Base-by-base conservation (phyloP, 2,113 vertebrate species). In the Mastomys coucha region DNA sequence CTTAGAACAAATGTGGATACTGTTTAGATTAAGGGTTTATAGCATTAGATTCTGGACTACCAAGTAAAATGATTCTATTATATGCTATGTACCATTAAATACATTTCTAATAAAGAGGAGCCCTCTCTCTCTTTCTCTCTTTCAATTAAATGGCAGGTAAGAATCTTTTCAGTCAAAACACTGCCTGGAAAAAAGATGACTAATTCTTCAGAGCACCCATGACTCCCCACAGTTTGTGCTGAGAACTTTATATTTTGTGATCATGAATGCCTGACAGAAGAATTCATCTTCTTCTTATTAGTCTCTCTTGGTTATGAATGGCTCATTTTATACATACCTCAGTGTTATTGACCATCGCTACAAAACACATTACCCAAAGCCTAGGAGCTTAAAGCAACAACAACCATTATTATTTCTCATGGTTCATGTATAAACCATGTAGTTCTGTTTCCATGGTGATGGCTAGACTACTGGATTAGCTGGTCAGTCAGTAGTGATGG, bases 1-100 rank as follows among this genome's bases (percentile, higher is more conserved):
- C 88, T 93, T 78, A 19, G 51, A 67, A 90, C 19, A 81, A 92
- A 86, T 76, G 87, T 6, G 90, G 76, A 92, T 24, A 93, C 65
- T 72, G 0, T 72, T 93, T 49, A 80, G 58, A 31, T 88, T 85
- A 91, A 92, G 36, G 11, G 7, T 97, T 93, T 87, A 45, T 65
- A 93, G 45, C 3, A 72, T 92, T 81, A 88, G 84, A 87, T 76
- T 69, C 70, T 13, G 16, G 26, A 26, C 17, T 58, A 96, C 19
- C 11, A 70, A 81, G 24, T 16, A 88, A 92, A 96, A 94, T 85
- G 63, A 92, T 84, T 12, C 31, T 22, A 60, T 51, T 76, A 65
- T 51, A 75, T 69, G 75, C 80, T 93, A 81, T 39, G 0, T 93
- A 63, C 12, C 11, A 96, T 81, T 53, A 94, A 95, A 92, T 88